These are phyloP conservation scores for Druon quercuslanigerum DNA, from an alignment of 1,140 invertebrate genomes.

Conservation along the genomic window DNA sequence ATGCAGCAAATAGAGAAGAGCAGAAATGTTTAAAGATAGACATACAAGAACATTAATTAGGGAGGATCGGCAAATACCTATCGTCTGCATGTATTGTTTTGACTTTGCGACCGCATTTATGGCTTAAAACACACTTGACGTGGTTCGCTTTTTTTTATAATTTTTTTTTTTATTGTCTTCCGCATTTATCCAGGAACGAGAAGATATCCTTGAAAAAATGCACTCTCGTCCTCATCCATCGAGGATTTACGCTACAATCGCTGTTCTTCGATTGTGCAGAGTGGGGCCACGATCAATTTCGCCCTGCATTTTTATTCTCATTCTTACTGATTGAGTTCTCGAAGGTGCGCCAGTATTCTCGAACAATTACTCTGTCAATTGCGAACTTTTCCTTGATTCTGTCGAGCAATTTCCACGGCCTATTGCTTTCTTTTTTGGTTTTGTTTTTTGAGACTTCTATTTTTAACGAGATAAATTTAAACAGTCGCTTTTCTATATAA, in stretches of 20 bases:
- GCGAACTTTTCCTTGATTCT: constrained; percentile 22
- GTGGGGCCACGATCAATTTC: not conserved
- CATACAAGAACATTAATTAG: not conserved
- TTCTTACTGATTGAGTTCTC: not conserved
- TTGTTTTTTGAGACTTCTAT: not conserved
- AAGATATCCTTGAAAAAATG: not conserved
- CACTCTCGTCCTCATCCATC: not conserved
- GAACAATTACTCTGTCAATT: constrained; percentile 13
- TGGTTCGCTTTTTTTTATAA: not conserved
- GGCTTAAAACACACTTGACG: not conserved
- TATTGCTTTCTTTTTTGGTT: not conserved
- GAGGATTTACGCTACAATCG: constrained; percentile 7
- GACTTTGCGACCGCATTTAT: constrained; percentile 5
- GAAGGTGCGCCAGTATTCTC: constrained; percentile 27
- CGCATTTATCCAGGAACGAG: not conserved
- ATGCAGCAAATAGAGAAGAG: too few relatives aligned
- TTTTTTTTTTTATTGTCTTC: constrained; percentile 18
- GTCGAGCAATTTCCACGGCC: constrained; percentile 12
- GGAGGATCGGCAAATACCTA: not conserved
- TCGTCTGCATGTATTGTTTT: constrained; percentile 8
- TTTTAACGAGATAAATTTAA: not conserved
- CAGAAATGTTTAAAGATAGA: too few relatives aligned
- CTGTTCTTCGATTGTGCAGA: not conserved
- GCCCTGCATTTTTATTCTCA: not conserved
- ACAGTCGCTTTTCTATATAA: not conserved